These are phyloP conservation scores for Aurelia coerulea DNA, from an alignment of 30 jellyfish, hydroid and myxozoan genomes.

Conservation along the genomic window DNA sequence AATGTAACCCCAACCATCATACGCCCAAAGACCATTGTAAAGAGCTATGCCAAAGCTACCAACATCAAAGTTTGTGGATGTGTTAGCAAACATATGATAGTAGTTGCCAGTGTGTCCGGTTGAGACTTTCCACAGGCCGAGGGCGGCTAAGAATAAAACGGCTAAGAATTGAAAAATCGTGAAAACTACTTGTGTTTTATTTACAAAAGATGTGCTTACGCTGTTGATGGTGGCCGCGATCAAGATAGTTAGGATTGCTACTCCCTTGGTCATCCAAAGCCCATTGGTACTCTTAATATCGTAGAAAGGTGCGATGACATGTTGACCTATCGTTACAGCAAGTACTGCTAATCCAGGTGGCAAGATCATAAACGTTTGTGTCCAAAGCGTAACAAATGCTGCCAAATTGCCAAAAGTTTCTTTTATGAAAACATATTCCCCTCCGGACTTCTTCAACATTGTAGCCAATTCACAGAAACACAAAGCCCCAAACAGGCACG, in stretches of 20 bases:
- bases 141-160: constrained; percentile 30
- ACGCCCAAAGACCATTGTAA: constrained; percentile 71
- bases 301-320: constrained; percentile 40
- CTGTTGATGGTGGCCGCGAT: constrained; percentile 35
- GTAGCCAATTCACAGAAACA: constrained; percentile 77
- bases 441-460: constrained; percentile 53
- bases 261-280: constrained; percentile 21
- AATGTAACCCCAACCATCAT: constrained; percentile 69
- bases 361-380: constrained; percentile 9
- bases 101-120: constrained; percentile 53
- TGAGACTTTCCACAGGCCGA: constrained; percentile 67
- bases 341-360: constrained; percentile 59
- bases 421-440: constrained; percentile 31
- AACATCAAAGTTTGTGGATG: constrained; percentile 2
- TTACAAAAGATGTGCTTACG: constrained; percentile 42
- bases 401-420: constrained; percentile 57
- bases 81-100: constrained; percentile 22
- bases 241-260: constrained; percentile 44
- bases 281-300: constrained; percentile 19
- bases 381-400: constrained; percentile 59
- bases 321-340: constrained; percentile 48
- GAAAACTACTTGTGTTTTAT: constrained; percentile 39
- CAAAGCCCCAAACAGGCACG: constrained; percentile 55
- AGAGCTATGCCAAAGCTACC: constrained; percentile 43
- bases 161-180: constrained; percentile 43